Base-by-base conservation (phyloP, 1,140 invertebrate genomes). In the Solen grandis region DNA sequence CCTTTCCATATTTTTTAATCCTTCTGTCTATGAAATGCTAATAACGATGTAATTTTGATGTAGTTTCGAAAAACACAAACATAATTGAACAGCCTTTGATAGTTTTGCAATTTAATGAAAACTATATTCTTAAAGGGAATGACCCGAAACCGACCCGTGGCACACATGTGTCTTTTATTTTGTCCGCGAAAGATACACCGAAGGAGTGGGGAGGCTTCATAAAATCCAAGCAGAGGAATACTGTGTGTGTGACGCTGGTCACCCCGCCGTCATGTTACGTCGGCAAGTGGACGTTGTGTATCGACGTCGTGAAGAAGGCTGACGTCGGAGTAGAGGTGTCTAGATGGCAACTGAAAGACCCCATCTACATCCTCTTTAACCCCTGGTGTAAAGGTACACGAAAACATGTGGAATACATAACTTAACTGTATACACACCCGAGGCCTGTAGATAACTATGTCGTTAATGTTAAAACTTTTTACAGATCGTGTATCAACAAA, bases 231-330 rank as follows among this genome's bases (percentile, higher is more conserved):
- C 52, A 75, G 5, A 78, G 41, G 2, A 19, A 68, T 0, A 36
- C 22, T 0, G 33, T 85, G 1, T 63, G 36, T 1, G 16, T 86
- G 0, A 38, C 29, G 3, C 41, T 86, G 36, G 54, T 57, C 25
- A 65, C 77, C 2, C 94, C 96, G 0, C 92, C 95, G 0, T 93
- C 95, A 54, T 95, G 95, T 77, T 94, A 96, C 13, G 95, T 98
- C 4, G 96, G 96, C 5, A 95, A 96, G 84, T 98, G 97, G 97
- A 94, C 94, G 57, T 91, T 98, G 78, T 96, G 97, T 31, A 94
- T 98, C 1, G 96, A 97, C 82, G 96, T 96, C 0, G 96, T 95
- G 91, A 92, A 96, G 22, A 93, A 94, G 68, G 93, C 93, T 54
- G 85, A 87, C 27, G 84, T 82, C 22, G 80, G 54, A 19, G 41